Evolutionary conservation across 2,888 invertebrate genomes (phyloP), one percentile per base, ranked within the genome.

Genomic region (Drosophila colorata): DNA sequence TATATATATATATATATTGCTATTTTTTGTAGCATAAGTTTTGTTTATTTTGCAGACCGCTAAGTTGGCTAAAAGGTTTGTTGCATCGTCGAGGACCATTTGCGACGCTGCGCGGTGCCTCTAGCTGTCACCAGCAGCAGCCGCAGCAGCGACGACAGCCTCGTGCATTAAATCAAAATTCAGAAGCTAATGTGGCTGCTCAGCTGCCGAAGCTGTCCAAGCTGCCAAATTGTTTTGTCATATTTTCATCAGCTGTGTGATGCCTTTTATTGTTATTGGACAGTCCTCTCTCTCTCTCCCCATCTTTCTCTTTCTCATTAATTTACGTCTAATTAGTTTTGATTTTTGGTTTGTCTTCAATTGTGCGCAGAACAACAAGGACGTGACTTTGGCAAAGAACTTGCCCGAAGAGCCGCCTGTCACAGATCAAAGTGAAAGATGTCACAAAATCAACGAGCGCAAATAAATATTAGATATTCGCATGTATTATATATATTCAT

Each of bases 381-480:
- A 85, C 89, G 72, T 59, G 89, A 83, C 90, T 88, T 90, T 88
- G 88, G 86, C 88, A 78, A 77, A 88, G 90, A 88, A 90, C 88
- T 88, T 88, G 87, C 56, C 53, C 66, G 38, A 25, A 16, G 51
- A 61, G 43, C 48, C 47, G 66, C 37, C 69, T 60, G 78, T 60
- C 72, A 57, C 35, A 84, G 74, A 88, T 88, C 83, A 84, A 84
- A 84, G 88, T 71, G 76, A 59, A 67, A 65, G 66, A 70, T 66
- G 78, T 76, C 79, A 69, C 65, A 52, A 55, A 73, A 65, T 58
- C 59, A 72, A 57, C 75, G 43, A 72, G 52, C 75, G n/a, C 55
- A 72, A 49, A 73, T 78, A 71, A 87, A 85, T 87, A 85, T 76
- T 55, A 65, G 47, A 69, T 52, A 69, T 59, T 69, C 25, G 35